Evolutionary conservation across 2,113 vertebrate genomes (phyloP).

Genomic region (Crotalus horridus): DNA sequence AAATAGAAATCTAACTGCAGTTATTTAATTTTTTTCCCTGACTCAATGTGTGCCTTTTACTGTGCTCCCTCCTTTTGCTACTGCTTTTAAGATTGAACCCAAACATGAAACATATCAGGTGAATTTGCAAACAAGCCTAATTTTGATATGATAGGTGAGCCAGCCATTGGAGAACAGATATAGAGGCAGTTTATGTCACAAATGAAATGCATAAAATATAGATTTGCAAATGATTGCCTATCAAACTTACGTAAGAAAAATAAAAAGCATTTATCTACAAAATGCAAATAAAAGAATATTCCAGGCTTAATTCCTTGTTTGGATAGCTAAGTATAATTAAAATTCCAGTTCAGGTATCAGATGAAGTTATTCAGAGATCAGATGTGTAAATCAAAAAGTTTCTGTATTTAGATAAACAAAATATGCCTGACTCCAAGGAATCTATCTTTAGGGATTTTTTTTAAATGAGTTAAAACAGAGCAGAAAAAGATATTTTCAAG

Average conservation of each 20-base stretch:
- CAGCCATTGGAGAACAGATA: not conserved
- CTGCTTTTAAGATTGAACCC: not conserved
- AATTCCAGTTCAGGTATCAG: not conserved
- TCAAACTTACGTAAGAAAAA: not conserved
- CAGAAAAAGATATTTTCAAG: slow-evolving; percentile 35
- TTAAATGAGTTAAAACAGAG: slow-evolving; percentile 29
- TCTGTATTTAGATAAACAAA: slow-evolving; percentile 28
- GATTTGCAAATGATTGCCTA: not conserved
- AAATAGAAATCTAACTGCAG: not conserved
- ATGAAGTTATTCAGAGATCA: too few relatives aligned
- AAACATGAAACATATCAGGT: not conserved
- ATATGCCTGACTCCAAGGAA: not conserved
- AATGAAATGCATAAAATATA: not conserved
- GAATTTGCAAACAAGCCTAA: not conserved
- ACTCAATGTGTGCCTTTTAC: not conserved
- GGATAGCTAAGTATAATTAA: not conserved
- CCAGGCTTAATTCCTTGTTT: slow-evolving; percentile 1
- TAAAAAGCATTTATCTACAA: not conserved
- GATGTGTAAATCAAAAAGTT: not conserved
- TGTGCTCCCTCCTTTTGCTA: not conserved
- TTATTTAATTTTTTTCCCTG: not conserved
- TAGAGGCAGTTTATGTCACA: not conserved
- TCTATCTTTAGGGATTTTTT: slow-evolving; percentile 17
- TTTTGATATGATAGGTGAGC: not conserved
- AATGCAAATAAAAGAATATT: not conserved